Base-by-base conservation (phyloP, 2,888 invertebrate species). In the Tetramorium bicarinatum region DNA sequence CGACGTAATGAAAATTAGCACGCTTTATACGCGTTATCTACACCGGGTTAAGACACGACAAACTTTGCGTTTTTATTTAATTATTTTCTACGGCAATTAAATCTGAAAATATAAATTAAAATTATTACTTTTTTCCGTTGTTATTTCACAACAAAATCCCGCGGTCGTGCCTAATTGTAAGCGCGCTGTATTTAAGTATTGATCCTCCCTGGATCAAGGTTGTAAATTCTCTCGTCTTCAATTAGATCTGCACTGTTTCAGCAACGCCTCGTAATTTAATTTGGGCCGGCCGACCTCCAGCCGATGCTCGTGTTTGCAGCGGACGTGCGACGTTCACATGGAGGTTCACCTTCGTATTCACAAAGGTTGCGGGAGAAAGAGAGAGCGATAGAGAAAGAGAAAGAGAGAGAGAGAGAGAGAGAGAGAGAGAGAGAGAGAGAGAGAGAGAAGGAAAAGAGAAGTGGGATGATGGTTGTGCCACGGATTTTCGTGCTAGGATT, bases 231-330 rank as follows among this genome's bases (percentile, higher is more conserved):
- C 47, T 2, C 47, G 21, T 79, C 47, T 79, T 80, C 59, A 79
- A 59, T 72, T 79, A 69, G 44, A 34, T 79, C 47, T 34, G 59
- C 72, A 25, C 18, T 59, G 74, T 72, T 72, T 79, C 56, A 59
- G 21, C 72, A 59, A 72, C 79, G 34, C 56, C 72, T 79, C 72
- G 56, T 72, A 80, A 80, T 80, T 80, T 71, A 72, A 80, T 80
- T 80, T 80, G 79, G 47, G 34, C 29, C 72, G 72, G 21, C 34
- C 74, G 59, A 59, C 34, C 72, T 80, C 59, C 47, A 38, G 47
- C 18, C 79, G 74, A 72, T 72, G 79, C 79, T 72, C 72, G 59
- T 80, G 72, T 80, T 79, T 79, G 72, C 54, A 71, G 47, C 44
- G 72, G 56, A 79, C 21, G 72, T 59, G 79, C 79, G 74, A 59